phyloP scores from a whole-genome alignment of 2,888 invertebrate species.

The Agrotis clavis region DNA sequence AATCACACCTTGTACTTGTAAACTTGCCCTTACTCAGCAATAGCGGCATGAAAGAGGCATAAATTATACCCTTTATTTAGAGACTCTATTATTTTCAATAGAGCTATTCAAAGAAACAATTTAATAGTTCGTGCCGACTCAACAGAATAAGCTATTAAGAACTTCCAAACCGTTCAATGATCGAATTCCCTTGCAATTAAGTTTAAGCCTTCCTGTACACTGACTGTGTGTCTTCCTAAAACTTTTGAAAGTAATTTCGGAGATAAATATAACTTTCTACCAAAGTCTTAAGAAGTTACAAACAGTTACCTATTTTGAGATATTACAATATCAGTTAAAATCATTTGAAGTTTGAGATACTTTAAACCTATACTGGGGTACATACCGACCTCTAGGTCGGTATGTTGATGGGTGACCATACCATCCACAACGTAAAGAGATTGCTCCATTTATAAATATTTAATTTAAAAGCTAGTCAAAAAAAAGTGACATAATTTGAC shows the following conservation, averaged over 20 bases:
- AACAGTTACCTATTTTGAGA: background rate
- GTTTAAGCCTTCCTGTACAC: background rate
- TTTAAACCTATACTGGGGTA: fast-evolving
- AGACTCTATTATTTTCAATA: no score
- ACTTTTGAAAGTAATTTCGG: conserved; percentile 15
- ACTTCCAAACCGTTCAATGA: background rate
- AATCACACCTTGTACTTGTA: no score
- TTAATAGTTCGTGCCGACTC: background rate
- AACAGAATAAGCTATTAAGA: conserved; percentile 2
- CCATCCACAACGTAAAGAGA: no score
- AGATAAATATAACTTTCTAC: conserved; percentile 5
- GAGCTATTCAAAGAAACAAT: background rate
- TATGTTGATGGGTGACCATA: no score
- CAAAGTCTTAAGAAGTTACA: background rate
- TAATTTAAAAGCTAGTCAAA: no score
- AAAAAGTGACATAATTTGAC: no score
- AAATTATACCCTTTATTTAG: background rate
- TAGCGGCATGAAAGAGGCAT: no score
- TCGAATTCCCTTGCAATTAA: conserved; percentile 6
- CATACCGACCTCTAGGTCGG: no score
- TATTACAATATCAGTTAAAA: background rate
- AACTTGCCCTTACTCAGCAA: no score
- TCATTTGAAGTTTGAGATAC: background rate
- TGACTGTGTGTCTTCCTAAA: background rate
- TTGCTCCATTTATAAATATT: no score